Evolutionary conservation across 2,113 vertebrate species (phyloP).

Genomic region (Calonectris borealis): DNA sequence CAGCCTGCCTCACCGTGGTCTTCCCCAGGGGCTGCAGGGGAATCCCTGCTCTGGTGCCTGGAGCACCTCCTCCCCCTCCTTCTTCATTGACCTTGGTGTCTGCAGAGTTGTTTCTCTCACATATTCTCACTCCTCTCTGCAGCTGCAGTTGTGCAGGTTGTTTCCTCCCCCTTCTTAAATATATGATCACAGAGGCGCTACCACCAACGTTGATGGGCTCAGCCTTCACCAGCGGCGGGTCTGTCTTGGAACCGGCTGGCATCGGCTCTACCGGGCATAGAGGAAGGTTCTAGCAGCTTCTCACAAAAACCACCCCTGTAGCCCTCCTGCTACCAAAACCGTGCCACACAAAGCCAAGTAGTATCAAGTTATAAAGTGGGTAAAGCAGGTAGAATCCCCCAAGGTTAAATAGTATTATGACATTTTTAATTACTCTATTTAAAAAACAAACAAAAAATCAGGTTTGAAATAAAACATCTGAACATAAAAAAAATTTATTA

Average conservation of each 20-base stretch:
- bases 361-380: neutral
- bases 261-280: neutral
- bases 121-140: neutral
- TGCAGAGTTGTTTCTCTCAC: neutral
- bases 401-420: neutral
- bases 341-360: neutral
- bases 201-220: fast-evolving
- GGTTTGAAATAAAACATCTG: neutral
- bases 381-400: neutral
- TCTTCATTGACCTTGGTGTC: neutral
- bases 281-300: neutral
- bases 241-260: fast-evolving
- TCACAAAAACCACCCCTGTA: neutral
- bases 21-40: neutral
- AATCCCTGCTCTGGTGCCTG: neutral
- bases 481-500: neutral
- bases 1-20: neutral
- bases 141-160: neutral
- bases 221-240: fast-evolving
- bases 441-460: neutral
- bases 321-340: fast-evolving
- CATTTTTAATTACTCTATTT: neutral
- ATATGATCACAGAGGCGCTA: fast-evolving
- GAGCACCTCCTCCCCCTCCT: neutral
- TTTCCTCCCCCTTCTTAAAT: neutral